Conservation (phyloP, 1,140 invertebrate species). For the Homarus americanus region DNA sequence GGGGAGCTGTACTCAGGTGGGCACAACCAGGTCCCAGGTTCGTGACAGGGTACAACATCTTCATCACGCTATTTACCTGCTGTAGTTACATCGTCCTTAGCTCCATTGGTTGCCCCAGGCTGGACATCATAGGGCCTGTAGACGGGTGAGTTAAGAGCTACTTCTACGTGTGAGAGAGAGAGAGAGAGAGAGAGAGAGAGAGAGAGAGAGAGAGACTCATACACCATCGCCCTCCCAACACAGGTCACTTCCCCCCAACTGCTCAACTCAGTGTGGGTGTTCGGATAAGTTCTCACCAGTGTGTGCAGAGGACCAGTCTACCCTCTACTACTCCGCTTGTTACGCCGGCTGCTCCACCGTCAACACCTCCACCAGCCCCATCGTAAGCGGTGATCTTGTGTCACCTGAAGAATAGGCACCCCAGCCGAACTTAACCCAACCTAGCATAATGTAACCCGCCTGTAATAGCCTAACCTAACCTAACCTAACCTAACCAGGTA, state of each 20-base stretch:
- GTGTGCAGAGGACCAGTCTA: constrained; percentile 80
- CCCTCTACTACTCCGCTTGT: constrained; percentile 85
- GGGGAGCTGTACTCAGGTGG: constrained; percentile 53
- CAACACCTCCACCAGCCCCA: constrained; percentile 45
- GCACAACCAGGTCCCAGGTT: constrained; percentile 45
- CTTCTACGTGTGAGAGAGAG: too few species aligned
- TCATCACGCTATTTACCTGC: constrained; percentile 44
- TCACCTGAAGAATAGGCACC: too few species aligned
- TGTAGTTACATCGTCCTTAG: constrained; percentile 33
- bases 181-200: not conserved
- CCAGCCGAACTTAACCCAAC: too few species aligned
- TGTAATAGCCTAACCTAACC: too few species aligned
- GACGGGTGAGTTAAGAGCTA: constrained; percentile 27
- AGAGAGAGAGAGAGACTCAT: not conserved
- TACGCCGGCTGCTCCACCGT: constrained; percentile 83
- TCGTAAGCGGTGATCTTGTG: constrained; percentile 53
- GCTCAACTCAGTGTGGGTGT: constrained; percentile 81
- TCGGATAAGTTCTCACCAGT: constrained; percentile 84
- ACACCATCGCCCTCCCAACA: not conserved
- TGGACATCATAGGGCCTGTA: constrained; percentile 43
- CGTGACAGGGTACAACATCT: constrained; percentile 67
- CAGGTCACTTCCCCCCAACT: not conserved
- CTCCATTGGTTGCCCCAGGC: constrained; percentile 56
- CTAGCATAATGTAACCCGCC: too few species aligned
- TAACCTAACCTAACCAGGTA: too few species aligned